Evolutionary conservation across 2,797 vertebrate species (phyloP).

Genomic region (Clarias laeviceps): DNA sequence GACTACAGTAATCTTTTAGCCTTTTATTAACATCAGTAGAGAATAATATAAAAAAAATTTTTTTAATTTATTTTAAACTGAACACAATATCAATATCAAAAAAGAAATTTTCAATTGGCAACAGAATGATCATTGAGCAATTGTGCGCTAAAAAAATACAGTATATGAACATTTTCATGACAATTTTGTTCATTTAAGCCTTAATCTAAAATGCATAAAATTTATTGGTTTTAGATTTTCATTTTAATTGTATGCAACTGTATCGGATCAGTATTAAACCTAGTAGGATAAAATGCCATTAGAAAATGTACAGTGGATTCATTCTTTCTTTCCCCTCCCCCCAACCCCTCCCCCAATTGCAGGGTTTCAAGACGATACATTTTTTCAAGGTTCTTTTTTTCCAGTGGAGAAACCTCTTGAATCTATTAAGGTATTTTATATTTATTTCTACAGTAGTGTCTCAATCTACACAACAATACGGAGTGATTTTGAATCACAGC

Average conservation of each 20-base stretch:
- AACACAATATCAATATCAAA: no score
- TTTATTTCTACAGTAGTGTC: neutral
- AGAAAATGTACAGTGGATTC: neutral
- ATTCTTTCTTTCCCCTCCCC: no score
- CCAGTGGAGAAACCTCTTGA: slow-evolving; percentile 11
- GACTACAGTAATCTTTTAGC: no score
- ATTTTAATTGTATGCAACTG: neutral
- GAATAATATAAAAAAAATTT: no score
- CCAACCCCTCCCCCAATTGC: neutral
- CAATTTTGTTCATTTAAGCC: neutral
- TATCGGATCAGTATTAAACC: neutral
- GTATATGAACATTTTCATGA: no score
- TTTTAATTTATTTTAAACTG: no score
- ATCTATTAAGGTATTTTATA: slow-evolving; percentile 41
- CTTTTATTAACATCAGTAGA: no score
- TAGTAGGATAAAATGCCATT: neutral
- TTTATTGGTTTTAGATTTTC: neutral
- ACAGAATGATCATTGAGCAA: no score
- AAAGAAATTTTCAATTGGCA: no score
- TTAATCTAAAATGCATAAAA: neutral
- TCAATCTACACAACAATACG: neutral
- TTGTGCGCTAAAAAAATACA: no score
- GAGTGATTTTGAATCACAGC: neutral
- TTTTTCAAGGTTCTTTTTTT: slow-evolving; percentile 38
- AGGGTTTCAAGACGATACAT: slow-evolving; percentile 50